These are phyloP conservation scores for Parnassius glacialis DNA, from an alignment of 2,888 invertebrate species.

Conservation along the genomic window DNA sequence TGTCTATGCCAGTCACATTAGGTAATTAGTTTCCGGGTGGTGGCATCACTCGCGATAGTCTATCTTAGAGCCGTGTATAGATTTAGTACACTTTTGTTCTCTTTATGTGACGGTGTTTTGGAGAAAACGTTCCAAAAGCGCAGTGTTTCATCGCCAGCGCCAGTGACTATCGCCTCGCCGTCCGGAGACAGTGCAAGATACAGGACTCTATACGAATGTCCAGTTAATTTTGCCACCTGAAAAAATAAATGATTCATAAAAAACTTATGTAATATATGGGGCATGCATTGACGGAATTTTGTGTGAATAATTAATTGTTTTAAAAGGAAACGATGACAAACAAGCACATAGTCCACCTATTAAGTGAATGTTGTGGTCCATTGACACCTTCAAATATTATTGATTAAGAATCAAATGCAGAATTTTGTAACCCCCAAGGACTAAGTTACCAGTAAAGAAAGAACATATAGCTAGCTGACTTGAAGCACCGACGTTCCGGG, in stretches of 20 bases:
- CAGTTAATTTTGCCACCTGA: conserved; percentile 97
- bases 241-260: conserved; percentile 27
- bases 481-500: too few species aligned
- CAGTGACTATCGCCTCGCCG: conserved; percentile 99
- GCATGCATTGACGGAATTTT: too few species aligned
- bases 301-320: too few species aligned
- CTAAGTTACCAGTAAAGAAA: too few species aligned
- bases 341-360: too few species aligned
- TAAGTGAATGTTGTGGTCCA: too few species aligned
- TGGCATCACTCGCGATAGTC: conserved; percentile 28
- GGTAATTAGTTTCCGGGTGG: background rate
- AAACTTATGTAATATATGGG: too few species aligned
- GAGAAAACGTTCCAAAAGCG: conserved; percentile 99
- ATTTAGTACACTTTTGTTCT: conserved; percentile 95
- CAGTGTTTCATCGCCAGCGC: conserved; percentile 98
- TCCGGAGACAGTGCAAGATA: conserved; percentile 98
- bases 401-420: too few species aligned
- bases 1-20: conserved; percentile 7
- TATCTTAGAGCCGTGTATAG: conserved; percentile 89
- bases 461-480: too few species aligned
- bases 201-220: conserved; percentile 97
- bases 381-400: too few species aligned
- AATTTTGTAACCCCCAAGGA: too few species aligned
- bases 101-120: conserved; percentile 96
- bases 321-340: too few species aligned